phyloP scores from a whole-genome alignment of 2,888 invertebrate species.

The Pachycephus smyrnensis region DNA sequence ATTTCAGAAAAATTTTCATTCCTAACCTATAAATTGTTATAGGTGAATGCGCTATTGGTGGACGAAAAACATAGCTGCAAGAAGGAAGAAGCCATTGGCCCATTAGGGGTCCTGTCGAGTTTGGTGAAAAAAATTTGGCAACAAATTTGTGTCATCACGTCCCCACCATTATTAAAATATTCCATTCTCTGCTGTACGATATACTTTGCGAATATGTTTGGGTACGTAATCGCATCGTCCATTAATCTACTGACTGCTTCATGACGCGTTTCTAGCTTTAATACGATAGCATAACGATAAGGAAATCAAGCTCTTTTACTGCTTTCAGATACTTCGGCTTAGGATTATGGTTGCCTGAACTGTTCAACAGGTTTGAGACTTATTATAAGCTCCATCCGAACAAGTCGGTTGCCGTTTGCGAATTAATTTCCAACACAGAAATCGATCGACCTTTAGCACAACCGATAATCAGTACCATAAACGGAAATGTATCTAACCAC shows the following conservation, averaged over 20 bases:
- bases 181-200: slow-evolving; percentile 73
- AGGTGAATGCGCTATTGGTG: slow-evolving; percentile 39
- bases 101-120: slow-evolving; percentile 41
- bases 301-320: neutral
- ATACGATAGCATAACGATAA: neutral
- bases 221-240: slow-evolving; percentile 63
- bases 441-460: slow-evolving; percentile 16
- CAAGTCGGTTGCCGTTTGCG: slow-evolving; percentile 67
- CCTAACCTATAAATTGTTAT: slow-evolving; percentile 14
- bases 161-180: slow-evolving; percentile 70
- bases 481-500: slow-evolving; percentile 12
- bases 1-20: neutral
- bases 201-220: slow-evolving; percentile 77
- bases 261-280: neutral
- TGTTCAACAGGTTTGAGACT: slow-evolving; percentile 73
- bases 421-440: slow-evolving; percentile 59
- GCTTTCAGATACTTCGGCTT: slow-evolving; percentile 75
- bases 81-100: slow-evolving; percentile 18
- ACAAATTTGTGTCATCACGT: slow-evolving; percentile 72
- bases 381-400: slow-evolving; percentile 67
- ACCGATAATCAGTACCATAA: slow-evolving; percentile 8
- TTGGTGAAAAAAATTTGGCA: slow-evolving; percentile 69
- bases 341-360: slow-evolving; percentile 82
- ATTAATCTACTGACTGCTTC: neutral
- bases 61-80: slow-evolving; percentile 22